Evolutionary conservation across 2,888 invertebrate genomes (phyloP).

Genomic region (Carabus problematicus): DNA sequence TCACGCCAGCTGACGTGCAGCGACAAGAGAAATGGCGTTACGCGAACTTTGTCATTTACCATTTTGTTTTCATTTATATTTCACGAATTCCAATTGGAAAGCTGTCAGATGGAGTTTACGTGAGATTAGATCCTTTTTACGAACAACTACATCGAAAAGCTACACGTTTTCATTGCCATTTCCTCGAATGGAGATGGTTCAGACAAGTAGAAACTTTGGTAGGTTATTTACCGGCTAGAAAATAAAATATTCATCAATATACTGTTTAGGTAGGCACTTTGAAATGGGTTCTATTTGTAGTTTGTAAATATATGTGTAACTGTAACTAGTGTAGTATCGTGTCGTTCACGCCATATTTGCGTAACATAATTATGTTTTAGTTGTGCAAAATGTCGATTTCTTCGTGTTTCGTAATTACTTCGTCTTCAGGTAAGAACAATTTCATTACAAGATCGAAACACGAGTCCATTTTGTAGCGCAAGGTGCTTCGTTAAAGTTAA

Average conservation of each 20-base stretch:
- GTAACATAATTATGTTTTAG: slow-evolving; percentile 24
- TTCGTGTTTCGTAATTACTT: slow-evolving; percentile 20
- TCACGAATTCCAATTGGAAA: slow-evolving; percentile 38
- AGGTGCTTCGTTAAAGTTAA: slow-evolving; percentile 35
- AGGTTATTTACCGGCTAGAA: too few species aligned
- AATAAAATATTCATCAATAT: not conserved
- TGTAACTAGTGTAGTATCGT: not conserved
- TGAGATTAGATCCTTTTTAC: slow-evolving; percentile 33
- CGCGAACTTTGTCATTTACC: slow-evolving; percentile 37
- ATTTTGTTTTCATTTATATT: slow-evolving; percentile 41
- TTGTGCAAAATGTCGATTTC: slow-evolving; percentile 35
- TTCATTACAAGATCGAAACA: slow-evolving; percentile 27
- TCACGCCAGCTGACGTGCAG: slow-evolving; percentile 23
- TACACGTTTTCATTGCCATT: too few species aligned
- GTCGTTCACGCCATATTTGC: slow-evolving; percentile 23
- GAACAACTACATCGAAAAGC: too few species aligned
- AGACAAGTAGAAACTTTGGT: too few species aligned
- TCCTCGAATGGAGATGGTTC: too few species aligned
- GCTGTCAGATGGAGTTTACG: slow-evolving; percentile 34
- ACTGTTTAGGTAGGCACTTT: not conserved
- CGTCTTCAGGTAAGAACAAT: slow-evolving; percentile 33
- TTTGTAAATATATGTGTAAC: not conserved
- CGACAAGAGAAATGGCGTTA: slow-evolving; percentile 25
- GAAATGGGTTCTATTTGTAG: not conserved
- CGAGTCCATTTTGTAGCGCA: slow-evolving; percentile 25